Percentiles rank a stretch among this genome's conserved stretches.
phyloP scores from a whole-genome alignment of 2,888 invertebrate genomes.

The Pyralis farinalis region DNA sequence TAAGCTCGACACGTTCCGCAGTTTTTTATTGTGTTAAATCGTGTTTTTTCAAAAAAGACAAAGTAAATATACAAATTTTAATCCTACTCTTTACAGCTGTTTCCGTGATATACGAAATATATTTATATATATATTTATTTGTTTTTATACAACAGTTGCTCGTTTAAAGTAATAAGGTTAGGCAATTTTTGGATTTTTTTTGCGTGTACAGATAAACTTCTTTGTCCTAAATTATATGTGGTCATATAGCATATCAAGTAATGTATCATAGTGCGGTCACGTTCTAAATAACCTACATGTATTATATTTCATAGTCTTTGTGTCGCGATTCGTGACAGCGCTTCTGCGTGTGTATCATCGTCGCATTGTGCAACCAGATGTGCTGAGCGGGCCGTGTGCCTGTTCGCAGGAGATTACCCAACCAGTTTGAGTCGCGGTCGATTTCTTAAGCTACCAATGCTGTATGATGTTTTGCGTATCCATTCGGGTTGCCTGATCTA shows the following conservation, averaged over 20 bases:
- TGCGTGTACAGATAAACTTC: background rate
- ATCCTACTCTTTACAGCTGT: too few species aligned
- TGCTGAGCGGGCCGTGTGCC: slow-evolving; percentile 45
- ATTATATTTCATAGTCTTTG: slow-evolving; percentile 60
- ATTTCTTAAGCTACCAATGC: slow-evolving; percentile 51
- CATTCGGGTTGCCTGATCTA: slow-evolving; percentile 38
- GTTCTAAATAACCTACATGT: slow-evolving; percentile 66
- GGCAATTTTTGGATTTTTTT: too few species aligned
- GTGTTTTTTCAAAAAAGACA: too few species aligned
- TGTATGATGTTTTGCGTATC: slow-evolving; percentile 42
- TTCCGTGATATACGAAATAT: too few species aligned
- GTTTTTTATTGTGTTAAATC: too few species aligned
- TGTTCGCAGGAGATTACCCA: slow-evolving; percentile 59
- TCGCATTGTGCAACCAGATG: slow-evolving; percentile 56
- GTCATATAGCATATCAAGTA: slow-evolving; percentile 38
- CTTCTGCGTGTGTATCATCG: slow-evolving; percentile 52
- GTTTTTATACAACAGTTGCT: too few species aligned
- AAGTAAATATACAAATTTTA: too few species aligned
- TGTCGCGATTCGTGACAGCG: slow-evolving; percentile 56
- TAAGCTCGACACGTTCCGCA: too few species aligned
- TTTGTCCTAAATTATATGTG: slow-evolving; percentile 35
- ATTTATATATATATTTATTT: too few species aligned
- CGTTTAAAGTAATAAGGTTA: too few species aligned
- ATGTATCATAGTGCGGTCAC: slow-evolving; percentile 58
- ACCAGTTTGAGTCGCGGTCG: slow-evolving; percentile 51